phyloP scores from a whole-genome alignment of 2,888 invertebrate genomes.

The Nomada fabriciana region DNA sequence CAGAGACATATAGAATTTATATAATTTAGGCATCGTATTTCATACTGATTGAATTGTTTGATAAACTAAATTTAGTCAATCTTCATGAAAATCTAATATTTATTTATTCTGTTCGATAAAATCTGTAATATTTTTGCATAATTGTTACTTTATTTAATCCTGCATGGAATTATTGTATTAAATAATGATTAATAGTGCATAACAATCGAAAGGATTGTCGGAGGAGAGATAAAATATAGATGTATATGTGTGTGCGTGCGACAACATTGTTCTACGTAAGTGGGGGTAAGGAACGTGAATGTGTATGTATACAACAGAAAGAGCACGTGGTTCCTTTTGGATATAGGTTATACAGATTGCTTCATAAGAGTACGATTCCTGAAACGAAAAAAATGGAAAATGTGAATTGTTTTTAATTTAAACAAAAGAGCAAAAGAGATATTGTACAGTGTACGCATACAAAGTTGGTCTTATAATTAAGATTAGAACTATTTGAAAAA shows the following conservation, averaged over 20 bases:
- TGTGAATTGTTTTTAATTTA: background rate
- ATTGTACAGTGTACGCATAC: no score
- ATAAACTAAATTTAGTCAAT: background rate
- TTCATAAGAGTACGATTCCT: background rate
- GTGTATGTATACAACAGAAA: background rate
- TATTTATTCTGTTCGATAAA: background rate
- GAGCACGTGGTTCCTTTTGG: conserved; percentile 18
- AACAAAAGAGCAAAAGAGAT: background rate
- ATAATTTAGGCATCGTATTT: conserved; percentile 17
- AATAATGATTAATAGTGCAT: background rate
- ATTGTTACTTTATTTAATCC: background rate
- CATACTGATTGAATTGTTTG: background rate
- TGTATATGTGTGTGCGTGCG: no score
- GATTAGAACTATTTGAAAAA: background rate
- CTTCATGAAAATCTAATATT: background rate
- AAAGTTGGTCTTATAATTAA: no score
- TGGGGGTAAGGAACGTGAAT: background rate
- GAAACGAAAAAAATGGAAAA: background rate
- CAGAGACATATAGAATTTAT: background rate
- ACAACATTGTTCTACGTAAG: background rate
- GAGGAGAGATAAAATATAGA: no score
- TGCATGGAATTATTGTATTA: no score
- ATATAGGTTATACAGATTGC: conserved; percentile 32
- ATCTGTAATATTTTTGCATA: no score
- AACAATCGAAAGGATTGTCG: background rate